Evolutionary conservation across 2,797 vertebrate genomes (phyloP).

Genomic region (Tachyglossus aculeatus): DNA sequence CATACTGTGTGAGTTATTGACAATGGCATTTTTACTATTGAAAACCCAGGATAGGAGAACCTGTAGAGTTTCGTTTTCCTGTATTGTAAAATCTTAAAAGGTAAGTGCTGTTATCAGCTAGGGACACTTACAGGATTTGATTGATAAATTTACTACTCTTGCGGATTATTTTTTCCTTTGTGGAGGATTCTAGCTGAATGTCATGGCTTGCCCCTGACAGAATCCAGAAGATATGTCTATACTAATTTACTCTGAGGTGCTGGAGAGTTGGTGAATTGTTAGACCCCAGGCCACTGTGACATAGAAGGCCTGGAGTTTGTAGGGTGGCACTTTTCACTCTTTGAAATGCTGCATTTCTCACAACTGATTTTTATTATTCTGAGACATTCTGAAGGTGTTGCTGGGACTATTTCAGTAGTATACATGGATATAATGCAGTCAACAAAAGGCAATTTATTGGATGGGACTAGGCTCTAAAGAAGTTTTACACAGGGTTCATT

Average conservation of each 20-base stretch:
- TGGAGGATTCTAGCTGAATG: slow-evolving; percentile 66
- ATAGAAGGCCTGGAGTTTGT: slow-evolving; percentile 51
- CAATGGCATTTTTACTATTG: background rate
- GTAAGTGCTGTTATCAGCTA: slow-evolving; percentile 55
- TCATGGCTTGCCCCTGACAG: slow-evolving; percentile 65
- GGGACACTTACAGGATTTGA: slow-evolving; percentile 65
- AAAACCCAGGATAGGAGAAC: background rate
- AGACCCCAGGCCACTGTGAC: slow-evolving; percentile 48
- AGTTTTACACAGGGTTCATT: background rate
- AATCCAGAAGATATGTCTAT: slow-evolving; percentile 69
- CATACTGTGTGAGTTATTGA: slow-evolving; percentile 3
- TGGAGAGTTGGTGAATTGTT: slow-evolving; percentile 45
- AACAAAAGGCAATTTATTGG: slow-evolving; percentile 31
- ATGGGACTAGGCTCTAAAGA: slow-evolving; percentile 43
- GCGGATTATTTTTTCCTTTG: slow-evolving; percentile 73
- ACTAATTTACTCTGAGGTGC: slow-evolving; percentile 51
- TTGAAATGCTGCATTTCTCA: slow-evolving; percentile 46
- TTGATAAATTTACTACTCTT: slow-evolving; percentile 72
- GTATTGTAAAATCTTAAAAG: slow-evolving; percentile 50
- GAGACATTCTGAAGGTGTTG: slow-evolving; percentile 32
- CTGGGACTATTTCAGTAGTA: slow-evolving; percentile 24
- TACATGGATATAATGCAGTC: background rate
- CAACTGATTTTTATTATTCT: slow-evolving; percentile 44
- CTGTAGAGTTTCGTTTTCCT: background rate
- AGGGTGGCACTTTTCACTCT: slow-evolving; percentile 51